Evolutionary conservation across 2,113 vertebrate genomes (phyloP), one percentile per base, ranked within the genome.

Genomic region (Muscicapa adusta): DNA sequence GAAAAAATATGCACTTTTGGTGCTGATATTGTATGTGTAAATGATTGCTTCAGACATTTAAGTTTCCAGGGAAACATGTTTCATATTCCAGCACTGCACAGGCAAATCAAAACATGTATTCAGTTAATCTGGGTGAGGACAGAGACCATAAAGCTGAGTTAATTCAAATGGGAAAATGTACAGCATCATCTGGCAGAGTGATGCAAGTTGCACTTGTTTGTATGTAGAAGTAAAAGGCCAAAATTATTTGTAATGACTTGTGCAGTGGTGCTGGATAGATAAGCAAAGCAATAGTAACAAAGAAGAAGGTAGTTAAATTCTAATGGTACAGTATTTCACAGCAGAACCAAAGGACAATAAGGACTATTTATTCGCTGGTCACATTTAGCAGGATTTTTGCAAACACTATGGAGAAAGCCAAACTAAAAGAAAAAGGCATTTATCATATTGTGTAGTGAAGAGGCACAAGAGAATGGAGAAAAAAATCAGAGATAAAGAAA

Each of bases 1-100:
- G 85, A 94, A 93, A 83, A 66, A 62, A 84, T 23, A 13, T 38
- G 60, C 61, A 63, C 29, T 84, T 97, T 85, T 91, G 72, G 83
- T 94, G 82, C 92, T 12, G 60, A 86, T 67, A 81, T 42, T 96
- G 68, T 96, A 86, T 83, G 61, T 91, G 79, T 87, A 96, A 96
- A 97, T 95, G 84, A 95, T 89, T 96, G 42, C 81, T 95, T 88
- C 81, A 96, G 76, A 80, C 85, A 83, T 96, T 85, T 81, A 75
- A 95, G 84, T 97, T 97, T 97, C 96, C 95, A 97, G 93, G 95
- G 94, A 97, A 98, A 97, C 93, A 94, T 68, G 53, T 36, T 97
- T 96, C 18, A 1, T 95, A 90, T 91, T 94, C 70, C 76, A 89
- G 43, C 58, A 51, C 22, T 67, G 67, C 84, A 91, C 72, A 93